phyloP scores from a whole-genome alignment of 1,140 invertebrate species.

The Orchestia grillus region DNA sequence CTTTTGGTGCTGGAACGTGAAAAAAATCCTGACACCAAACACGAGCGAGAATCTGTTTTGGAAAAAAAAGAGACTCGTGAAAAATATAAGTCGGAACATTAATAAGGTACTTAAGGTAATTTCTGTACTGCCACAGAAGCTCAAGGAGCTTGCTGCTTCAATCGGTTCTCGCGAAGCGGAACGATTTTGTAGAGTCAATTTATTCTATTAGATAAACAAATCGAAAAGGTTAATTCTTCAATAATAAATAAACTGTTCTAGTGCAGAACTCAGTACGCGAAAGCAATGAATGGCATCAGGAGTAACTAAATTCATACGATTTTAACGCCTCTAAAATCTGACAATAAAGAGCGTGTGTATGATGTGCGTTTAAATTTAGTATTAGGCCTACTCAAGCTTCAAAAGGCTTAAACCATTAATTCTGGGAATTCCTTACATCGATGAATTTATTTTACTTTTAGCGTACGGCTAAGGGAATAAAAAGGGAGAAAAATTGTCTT shows the following conservation, averaged over 20 bases:
- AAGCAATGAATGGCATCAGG: background rate
- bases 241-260: background rate
- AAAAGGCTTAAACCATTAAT: background rate
- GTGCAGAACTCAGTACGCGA: background rate
- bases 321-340: background rate
- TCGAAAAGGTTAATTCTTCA: background rate
- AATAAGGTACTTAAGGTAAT: too few relatives aligned
- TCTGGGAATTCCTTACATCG: background rate
- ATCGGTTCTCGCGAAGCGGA: too few relatives aligned
- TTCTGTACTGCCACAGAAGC: too few relatives aligned
- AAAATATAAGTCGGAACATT: too few relatives aligned
- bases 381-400: background rate
- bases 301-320: background rate
- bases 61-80: background rate
- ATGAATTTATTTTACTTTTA: background rate
- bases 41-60: background rate
- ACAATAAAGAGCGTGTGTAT: background rate
- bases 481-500: background rate
- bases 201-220: background rate
- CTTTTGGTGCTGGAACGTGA: too few relatives aligned
- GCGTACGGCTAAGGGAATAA: background rate
- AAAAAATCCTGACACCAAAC: too few relatives aligned
- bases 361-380: background rate
- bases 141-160: too few relatives aligned
- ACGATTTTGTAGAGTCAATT: too few relatives aligned